phyloP scores from a whole-genome alignment of 2,113 vertebrate genomes.

The Neotoma lepida region DNA sequence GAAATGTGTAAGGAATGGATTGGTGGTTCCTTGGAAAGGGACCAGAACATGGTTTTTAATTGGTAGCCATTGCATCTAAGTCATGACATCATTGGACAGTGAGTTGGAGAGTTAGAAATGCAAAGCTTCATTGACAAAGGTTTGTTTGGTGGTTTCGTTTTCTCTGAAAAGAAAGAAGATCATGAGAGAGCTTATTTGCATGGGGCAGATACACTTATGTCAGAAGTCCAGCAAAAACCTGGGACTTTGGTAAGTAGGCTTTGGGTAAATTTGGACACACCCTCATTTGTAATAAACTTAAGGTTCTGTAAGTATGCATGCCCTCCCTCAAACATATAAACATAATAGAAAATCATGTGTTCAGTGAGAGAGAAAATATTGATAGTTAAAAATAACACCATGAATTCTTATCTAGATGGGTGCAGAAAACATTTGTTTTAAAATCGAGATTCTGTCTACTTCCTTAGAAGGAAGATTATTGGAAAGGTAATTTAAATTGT shows the following conservation, averaged over 20 bases:
- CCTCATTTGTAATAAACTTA: constrained; percentile 29
- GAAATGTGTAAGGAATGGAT: background rate
- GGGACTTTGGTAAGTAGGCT: constrained; percentile 31
- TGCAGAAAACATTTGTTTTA: constrained; percentile 70
- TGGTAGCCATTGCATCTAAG: background rate
- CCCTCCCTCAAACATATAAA: background rate
- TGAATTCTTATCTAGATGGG: constrained; percentile 43
- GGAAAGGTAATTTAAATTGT: constrained; percentile 79
- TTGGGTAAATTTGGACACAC: background rate
- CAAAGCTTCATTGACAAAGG: constrained; percentile 7
- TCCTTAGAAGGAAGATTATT: constrained; percentile 68
- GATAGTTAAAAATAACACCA: constrained; percentile 5
- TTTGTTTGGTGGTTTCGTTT: constrained; percentile 70
- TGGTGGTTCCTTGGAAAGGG: background rate
- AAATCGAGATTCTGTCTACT: constrained; percentile 67
- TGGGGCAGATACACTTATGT: constrained; percentile 62
- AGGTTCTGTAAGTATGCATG: background rate
- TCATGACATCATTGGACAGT: background rate
- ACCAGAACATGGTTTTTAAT: background rate
- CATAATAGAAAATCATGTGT: background rate
- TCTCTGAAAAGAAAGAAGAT: constrained; percentile 67
- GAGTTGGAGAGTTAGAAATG: background rate
- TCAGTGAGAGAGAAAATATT: background rate
- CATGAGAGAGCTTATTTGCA: constrained; percentile 50
- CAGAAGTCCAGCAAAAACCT: constrained; percentile 2